A percentile compares a stretch with the other conserved stretches of the same genome.
Evolutionary conservation across 2,113 vertebrate species (phyloP).

Genomic region (Muntiacus muntjak): DNA sequence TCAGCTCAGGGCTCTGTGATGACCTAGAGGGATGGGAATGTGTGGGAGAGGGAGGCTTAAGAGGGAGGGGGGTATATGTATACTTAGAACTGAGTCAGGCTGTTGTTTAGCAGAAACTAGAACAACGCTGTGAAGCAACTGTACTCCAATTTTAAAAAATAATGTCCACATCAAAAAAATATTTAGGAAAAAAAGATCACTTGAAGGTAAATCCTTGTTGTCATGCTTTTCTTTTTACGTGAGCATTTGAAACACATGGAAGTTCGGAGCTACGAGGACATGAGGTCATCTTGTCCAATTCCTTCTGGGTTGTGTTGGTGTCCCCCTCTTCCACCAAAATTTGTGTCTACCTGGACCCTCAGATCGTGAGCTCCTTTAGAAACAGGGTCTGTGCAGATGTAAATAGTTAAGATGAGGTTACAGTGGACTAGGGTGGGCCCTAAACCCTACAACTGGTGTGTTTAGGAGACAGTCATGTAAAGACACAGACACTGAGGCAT

Average conservation of each 20-base stretch:
- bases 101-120: background rate
- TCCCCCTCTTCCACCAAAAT: fast-evolving
- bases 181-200: background rate
- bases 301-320: too few species aligned
- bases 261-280: background rate
- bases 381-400: background rate
- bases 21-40: background rate
- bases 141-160: background rate
- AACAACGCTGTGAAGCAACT: fast-evolving
- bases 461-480: background rate
- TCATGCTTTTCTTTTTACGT: fast-evolving
- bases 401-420: background rate
- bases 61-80: background rate
- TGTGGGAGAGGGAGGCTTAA: background rate
- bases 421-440: too few species aligned
- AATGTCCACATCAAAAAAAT: background rate
- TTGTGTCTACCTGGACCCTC: background rate
- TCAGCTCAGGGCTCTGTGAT: background rate
- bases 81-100: background rate
- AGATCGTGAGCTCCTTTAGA: background rate
- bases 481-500: background rate
- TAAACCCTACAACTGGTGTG: background rate
- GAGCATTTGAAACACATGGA: background rate
- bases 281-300: background rate
- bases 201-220: background rate